Evolutionary conservation across 2,113 vertebrate species (phyloP).

Genomic region (Dromaius novaehollandiae): DNA sequence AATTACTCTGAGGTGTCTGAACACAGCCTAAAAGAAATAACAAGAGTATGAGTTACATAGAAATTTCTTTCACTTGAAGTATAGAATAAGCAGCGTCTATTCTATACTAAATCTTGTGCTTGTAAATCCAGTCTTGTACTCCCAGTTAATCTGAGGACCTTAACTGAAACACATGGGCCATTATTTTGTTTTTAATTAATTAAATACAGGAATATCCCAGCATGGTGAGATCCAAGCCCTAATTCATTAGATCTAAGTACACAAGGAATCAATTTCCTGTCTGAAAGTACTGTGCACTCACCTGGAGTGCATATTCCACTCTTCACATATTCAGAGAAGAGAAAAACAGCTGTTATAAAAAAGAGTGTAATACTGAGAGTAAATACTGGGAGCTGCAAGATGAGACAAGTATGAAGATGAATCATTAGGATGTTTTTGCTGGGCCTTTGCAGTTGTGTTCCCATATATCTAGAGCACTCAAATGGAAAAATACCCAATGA

Average conservation of each 20-base stretch:
- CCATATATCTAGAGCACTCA: neutral
- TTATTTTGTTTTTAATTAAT: neutral
- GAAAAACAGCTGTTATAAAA: neutral
- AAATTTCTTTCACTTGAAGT: neutral
- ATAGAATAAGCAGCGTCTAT: neutral
- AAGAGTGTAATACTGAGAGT: neutral
- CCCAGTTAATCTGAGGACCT: neutral
- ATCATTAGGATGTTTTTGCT: slow-evolving; percentile 15
- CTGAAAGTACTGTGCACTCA: neutral
- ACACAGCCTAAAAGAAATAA: neutral
- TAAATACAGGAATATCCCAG: neutral
- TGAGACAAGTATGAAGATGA: slow-evolving; percentile 28
- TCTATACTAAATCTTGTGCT: neutral
- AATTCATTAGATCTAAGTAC: neutral
- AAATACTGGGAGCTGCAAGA: slow-evolving; percentile 31
- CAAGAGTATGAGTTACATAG: neutral
- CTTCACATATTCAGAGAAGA: neutral
- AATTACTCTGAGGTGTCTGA: neutral
- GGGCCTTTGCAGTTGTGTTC: slow-evolving; percentile 19
- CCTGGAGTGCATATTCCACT: neutral
- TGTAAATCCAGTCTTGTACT: neutral
- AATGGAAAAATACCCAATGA: slow-evolving; percentile 12
- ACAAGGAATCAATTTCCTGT: neutral
- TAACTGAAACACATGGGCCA: neutral
- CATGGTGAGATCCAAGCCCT: neutral